These are phyloP conservation scores for Ochropleura plecta DNA, from an alignment of 2,888 invertebrate genomes.

Conservation along the genomic window DNA sequence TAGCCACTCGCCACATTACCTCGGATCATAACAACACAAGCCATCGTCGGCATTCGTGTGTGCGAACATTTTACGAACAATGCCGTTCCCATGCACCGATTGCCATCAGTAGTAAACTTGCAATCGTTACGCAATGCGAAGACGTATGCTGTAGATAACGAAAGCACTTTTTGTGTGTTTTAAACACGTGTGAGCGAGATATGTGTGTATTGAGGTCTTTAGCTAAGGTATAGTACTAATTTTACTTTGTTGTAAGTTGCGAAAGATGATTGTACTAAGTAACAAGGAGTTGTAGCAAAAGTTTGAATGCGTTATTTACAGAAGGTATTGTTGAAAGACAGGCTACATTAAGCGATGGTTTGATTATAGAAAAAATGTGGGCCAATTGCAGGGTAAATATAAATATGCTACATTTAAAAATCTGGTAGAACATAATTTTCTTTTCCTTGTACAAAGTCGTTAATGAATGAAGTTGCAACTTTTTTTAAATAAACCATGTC, in stretches of 20 bases:
- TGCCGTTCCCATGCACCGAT: conserved; percentile 86
- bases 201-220: conserved; percentile 82
- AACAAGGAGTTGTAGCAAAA: background rate
- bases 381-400: too few species aligned
- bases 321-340: too few species aligned
- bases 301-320: background rate
- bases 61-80: conserved; percentile 84
- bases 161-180: conserved; percentile 84
- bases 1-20: conserved; percentile 77
- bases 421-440: too few species aligned
- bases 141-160: conserved; percentile 84
- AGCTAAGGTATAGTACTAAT: conserved; percentile 67
- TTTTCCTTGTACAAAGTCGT: too few species aligned
- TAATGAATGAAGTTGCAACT: too few species aligned
- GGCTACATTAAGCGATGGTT: background rate
- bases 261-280: conserved; percentile 28
- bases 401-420: too few species aligned
- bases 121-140: conserved; percentile 84
- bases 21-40: conserved; percentile 77
- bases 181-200: conserved; percentile 83
- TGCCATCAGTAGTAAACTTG: conserved; percentile 86
- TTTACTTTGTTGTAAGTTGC: conserved; percentile 37
- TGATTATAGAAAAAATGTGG: background rate
- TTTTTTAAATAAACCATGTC: too few species aligned
- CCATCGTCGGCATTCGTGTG: conserved; percentile 82